Percentiles rank a stretch among this genome's conserved stretches.
Conservation (phyloP, 2,797 vertebrate species). For the Pangasius djambal region DNA sequence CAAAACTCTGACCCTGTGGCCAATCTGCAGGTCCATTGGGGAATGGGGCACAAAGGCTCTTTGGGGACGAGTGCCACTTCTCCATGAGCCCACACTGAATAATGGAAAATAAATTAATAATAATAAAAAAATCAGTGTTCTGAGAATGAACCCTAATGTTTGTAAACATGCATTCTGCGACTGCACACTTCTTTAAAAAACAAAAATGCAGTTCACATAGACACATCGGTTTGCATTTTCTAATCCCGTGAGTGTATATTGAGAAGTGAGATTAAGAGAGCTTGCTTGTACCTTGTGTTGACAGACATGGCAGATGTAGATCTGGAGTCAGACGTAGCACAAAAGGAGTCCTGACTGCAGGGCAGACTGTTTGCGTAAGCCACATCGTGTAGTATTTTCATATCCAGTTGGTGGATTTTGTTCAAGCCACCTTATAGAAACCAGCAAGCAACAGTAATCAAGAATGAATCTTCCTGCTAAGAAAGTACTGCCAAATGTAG, state of each 20-base stretch:
- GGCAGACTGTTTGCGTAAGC: constrained; percentile 54
- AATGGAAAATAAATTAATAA: background rate
- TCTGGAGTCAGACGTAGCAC: constrained; percentile 63
- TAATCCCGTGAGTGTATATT: background rate
- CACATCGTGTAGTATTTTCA: constrained; percentile 53
- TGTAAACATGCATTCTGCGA: background rate
- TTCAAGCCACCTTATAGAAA: constrained; percentile 41
- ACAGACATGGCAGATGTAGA: constrained; percentile 62
- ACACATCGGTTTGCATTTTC: background rate
- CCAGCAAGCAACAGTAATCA: constrained; percentile 26
- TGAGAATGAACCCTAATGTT: background rate
- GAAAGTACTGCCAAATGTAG: background rate
- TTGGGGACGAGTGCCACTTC: constrained; percentile 55
- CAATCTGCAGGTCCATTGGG: constrained; percentile 75
- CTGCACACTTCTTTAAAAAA: background rate
- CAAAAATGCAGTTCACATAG: background rate
- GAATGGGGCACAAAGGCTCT: constrained; percentile 77
- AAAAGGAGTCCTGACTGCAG: constrained; percentile 57
- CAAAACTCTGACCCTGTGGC: constrained; percentile 77
- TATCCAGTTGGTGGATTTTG: constrained; percentile 40
- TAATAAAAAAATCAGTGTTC: background rate
- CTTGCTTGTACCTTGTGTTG: constrained; percentile 62
- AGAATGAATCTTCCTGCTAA: constrained; percentile 14
- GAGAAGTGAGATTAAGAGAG: background rate
- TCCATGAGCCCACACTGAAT: constrained; percentile 66